A percentile compares a stretch with the other conserved stretches of the same genome.
phyloP scores from a whole-genome alignment of 2,113 vertebrate species.

The Lamprologus speciosus region DNA sequence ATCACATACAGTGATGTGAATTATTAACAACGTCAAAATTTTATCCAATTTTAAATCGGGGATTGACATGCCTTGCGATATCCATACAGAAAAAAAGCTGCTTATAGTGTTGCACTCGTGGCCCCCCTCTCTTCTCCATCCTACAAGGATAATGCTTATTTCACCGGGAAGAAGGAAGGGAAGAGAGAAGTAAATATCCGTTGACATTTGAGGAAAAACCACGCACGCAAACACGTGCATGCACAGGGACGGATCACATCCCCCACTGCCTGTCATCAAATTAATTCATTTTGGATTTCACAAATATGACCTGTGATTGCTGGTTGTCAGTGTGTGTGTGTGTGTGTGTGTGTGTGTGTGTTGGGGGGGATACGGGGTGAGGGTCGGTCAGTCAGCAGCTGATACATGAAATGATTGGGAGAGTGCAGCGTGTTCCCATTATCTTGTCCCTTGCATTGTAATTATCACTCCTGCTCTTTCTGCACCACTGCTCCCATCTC shows the following conservation, averaged over 20 bases:
- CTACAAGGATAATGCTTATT: background rate
- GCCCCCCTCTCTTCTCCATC: background rate
- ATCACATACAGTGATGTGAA: background rate
- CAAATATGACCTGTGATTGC: slow-evolving; percentile 75
- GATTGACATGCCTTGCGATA: background rate
- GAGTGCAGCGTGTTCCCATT: slow-evolving; percentile 79
- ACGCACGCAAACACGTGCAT: slow-evolving; percentile 8
- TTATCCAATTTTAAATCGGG: background rate
- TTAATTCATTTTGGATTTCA: slow-evolving; percentile 69
- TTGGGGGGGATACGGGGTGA: background rate
- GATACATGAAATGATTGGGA: slow-evolving; percentile 78
- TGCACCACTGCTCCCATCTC: slow-evolving; percentile 80
- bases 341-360: background rate
- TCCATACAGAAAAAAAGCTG: background rate
- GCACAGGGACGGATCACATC: slow-evolving; percentile 14
- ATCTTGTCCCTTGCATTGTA: slow-evolving; percentile 82
- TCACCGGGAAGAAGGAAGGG: background rate
- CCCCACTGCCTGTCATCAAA: slow-evolving; percentile 41
- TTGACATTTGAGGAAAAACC: slow-evolving; percentile 52
- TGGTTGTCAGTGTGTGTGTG: slow-evolving; percentile 55
- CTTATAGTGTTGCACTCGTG: background rate
- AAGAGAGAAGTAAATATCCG: slow-evolving; percentile 44
- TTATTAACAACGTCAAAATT: background rate
- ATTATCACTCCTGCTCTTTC: slow-evolving; percentile 81
- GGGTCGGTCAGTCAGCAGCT: slow-evolving; percentile 64